These are phyloP conservation scores for human (Homo sapiens) DNA, from an alignment of 2,113 vertebrate species.

Conservation along the genomic window GRCh38 chr1:221566001-221566500, in stretches of 20 bases:
- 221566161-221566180: neutral
- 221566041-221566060: neutral
- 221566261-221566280: neutral
- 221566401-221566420: neutral
- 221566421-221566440: neutral
- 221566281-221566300: neutral
- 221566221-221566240: neutral
- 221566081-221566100: neutral
- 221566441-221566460: neutral
- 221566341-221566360: neutral
- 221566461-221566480: too few relatives aligned
- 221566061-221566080: neutral
- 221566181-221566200: too few relatives aligned
- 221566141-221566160: neutral
- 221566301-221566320: neutral
- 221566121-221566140: neutral
- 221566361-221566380: neutral
- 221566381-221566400: neutral
- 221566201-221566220: neutral
- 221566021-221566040: neutral
- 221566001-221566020: constrained; percentile 8
- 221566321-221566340: constrained; percentile 18
- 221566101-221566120: neutral
- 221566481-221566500: neutral
- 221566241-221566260: neutral